phyloP scores from a whole-genome alignment of 2,888 invertebrate species.

The Iselma pallidipennis region DNA sequence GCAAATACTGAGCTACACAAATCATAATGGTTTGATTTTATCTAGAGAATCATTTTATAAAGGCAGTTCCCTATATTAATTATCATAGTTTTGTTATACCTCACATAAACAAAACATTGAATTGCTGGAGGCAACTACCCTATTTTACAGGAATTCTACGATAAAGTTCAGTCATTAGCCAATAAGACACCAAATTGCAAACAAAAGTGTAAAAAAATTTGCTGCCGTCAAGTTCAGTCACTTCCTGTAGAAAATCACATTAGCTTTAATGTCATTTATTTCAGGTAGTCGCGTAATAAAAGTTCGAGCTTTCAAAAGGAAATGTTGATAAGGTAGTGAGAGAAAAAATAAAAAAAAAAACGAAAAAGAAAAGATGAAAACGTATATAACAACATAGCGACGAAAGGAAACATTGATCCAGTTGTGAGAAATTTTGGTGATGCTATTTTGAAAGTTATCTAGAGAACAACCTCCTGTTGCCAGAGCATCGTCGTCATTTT shows the following conservation, averaged over 20 bases:
- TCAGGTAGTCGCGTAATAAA: neutral
- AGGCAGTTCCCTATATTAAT: too few species aligned
- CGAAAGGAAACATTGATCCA: slow-evolving; percentile 9
- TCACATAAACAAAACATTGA: too few species aligned
- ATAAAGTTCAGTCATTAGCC: too few species aligned
- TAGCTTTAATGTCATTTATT: neutral
- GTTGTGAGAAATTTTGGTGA: neutral
- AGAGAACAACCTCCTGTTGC: slow-evolving; percentile 19
- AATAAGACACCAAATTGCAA: too few species aligned
- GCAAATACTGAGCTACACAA: too few species aligned
- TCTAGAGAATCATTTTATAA: too few species aligned
- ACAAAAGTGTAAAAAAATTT: neutral
- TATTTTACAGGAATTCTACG: too few species aligned
- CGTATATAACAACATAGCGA: too few species aligned
- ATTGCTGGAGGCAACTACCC: too few species aligned
- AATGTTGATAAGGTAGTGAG: neutral
- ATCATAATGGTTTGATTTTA: too few species aligned
- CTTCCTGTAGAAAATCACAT: neutral
- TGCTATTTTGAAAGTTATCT: slow-evolving; percentile 1
- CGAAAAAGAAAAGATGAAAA: too few species aligned
- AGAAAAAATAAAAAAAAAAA: slow-evolving; percentile 4
- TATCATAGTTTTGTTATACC: too few species aligned
- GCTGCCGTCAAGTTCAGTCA: neutral
- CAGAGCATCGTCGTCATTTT: slow-evolving; percentile 13
- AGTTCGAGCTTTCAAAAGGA: neutral